Percentiles rank a stretch among this genome's conserved stretches.
phyloP scores from a whole-genome alignment of 2,797 vertebrate species.

The Petrocephalus sullivani region DNA sequence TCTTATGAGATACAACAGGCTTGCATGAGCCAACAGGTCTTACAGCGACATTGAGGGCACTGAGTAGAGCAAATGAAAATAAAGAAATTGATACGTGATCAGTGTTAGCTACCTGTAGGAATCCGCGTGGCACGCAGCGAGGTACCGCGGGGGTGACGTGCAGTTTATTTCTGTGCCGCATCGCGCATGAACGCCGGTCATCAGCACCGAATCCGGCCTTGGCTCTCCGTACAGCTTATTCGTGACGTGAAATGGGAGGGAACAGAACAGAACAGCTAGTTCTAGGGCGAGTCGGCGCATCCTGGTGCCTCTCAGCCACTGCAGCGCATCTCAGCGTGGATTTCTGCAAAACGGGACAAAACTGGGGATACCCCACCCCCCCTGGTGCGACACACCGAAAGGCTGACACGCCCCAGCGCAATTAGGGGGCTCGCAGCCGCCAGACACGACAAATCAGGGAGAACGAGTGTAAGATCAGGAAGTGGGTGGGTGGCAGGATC shows the following conservation, averaged over 20 bases:
- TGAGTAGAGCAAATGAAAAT: constrained; percentile 58
- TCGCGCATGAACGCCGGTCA: neutral
- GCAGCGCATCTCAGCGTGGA: neutral
- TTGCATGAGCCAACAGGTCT: constrained; percentile 30
- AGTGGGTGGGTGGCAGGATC: neutral
- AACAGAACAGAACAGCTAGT: neutral
- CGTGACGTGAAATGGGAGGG: neutral
- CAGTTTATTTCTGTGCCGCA: neutral
- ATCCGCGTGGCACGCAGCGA: neutral
- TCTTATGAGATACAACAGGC: constrained; percentile 59
- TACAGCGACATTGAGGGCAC: constrained; percentile 46
- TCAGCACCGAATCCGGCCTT: neutral
- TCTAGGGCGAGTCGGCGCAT: neutral
- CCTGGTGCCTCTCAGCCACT: neutral
- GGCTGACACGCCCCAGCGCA: neutral
- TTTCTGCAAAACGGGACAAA: neutral
- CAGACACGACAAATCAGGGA: neutral
- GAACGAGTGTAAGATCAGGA: neutral
- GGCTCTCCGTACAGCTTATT: neutral
- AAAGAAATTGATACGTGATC: neutral
- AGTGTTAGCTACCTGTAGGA: neutral
- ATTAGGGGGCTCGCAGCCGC: neutral
- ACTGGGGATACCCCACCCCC: neutral
- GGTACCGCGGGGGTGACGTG: neutral
- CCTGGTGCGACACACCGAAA: neutral